Conservation (phyloP, 2,888 invertebrate genomes). For the Brassicogethes aeneus region DNA sequence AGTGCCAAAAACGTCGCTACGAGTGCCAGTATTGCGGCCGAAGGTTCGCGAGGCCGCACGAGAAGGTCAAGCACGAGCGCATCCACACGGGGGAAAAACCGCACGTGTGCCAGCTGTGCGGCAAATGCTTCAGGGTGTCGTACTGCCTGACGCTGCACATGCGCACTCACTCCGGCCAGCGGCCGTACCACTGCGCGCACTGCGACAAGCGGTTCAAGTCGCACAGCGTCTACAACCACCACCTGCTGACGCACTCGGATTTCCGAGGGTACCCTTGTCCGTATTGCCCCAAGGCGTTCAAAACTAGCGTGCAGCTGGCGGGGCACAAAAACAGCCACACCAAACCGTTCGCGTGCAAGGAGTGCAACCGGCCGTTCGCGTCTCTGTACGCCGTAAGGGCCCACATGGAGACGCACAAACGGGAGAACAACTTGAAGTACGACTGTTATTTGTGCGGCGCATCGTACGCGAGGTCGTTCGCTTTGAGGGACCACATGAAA, state of each 20-base stretch:
- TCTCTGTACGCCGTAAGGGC: conserved; percentile 67
- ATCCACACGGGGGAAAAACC: conserved; percentile 76
- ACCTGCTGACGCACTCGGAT: conserved; percentile 64
- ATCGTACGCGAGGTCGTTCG: conserved; percentile 65
- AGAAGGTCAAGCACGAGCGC: conserved; percentile 78
- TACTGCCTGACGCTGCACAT: conserved; percentile 73
- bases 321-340: conserved; percentile 76
- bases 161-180: conserved; percentile 68
- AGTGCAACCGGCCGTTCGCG: conserved; percentile 70
- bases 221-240: conserved; percentile 71
- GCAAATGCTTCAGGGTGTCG: conserved; percentile 70
- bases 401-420: conserved; percentile 66
- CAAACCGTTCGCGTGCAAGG: conserved; percentile 68
- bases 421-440: conserved; percentile 60
- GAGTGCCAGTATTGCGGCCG: conserved; percentile 64
- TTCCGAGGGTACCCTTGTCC: conserved; percentile 70
- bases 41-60: conserved; percentile 64
- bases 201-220: conserved; percentile 70
- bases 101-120: conserved; percentile 69
- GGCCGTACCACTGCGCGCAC: conserved; percentile 66
- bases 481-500: conserved; percentile 63
- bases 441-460: conserved; percentile 66
- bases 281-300: conserved; percentile 69
- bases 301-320: conserved; percentile 68
- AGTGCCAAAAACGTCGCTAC: conserved; percentile 46